These are phyloP conservation scores for Cichladusa arquata DNA, from an alignment of 2,113 vertebrate genomes.

Conservation along the genomic window DNA sequence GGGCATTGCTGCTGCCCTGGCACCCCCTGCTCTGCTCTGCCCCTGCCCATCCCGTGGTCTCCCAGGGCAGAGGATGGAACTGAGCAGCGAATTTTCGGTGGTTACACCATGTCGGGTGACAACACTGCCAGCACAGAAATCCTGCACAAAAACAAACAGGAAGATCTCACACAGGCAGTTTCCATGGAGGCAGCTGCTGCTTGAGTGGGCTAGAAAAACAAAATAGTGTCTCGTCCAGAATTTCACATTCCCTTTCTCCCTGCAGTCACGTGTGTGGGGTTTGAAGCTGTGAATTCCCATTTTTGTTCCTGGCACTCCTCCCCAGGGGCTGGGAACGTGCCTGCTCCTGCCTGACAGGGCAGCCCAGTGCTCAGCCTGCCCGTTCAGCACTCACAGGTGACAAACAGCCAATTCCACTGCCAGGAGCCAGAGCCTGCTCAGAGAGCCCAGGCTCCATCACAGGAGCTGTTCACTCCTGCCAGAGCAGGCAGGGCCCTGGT, in stretches of 20 bases:
- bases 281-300: not conserved
- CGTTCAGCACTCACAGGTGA: not conserved
- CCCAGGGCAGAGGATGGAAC: rapidly evolving
- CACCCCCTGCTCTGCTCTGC: not conserved
- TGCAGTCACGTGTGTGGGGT: rapidly evolving
- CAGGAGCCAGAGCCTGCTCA: not conserved
- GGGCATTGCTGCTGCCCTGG: not conserved
- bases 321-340: not conserved
- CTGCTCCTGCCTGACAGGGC: not conserved
- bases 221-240: not conserved
- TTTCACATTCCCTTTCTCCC: not conserved
- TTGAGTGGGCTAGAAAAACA: not conserved
- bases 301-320: not conserved
- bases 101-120: not conserved
- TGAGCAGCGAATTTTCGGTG: not conserved
- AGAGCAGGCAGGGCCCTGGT: too few relatives aligned
- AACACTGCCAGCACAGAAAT: not conserved
- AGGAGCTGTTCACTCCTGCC: too few relatives aligned
- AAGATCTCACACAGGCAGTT: not conserved
- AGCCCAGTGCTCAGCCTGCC: not conserved
- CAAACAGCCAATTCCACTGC: not conserved
- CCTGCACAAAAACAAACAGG: not conserved
- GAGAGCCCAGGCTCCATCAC: not conserved
- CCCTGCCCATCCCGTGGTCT: not conserved
- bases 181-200: not conserved